These are phyloP conservation scores for Heliconius hermathena DNA, from an alignment of 1,140 invertebrate genomes.

Conservation along the genomic window DNA sequence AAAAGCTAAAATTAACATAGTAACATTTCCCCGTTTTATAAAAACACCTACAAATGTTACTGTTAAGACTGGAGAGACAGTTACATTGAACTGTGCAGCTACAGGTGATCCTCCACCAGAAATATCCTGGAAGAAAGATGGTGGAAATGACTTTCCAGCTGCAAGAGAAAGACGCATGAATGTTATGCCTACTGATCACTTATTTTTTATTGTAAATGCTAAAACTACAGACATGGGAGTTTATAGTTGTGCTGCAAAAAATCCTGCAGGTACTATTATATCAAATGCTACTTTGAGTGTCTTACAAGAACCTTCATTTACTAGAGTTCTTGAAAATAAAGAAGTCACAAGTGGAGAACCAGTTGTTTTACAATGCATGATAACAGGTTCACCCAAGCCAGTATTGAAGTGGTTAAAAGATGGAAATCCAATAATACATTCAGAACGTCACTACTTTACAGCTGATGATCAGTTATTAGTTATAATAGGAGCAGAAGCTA, in stretches of 20 bases:
- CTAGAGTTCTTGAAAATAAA: conserved; percentile 92
- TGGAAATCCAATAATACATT: conserved; percentile 86
- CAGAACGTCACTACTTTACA: conserved; percentile 91
- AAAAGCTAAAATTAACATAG: conserved; percentile 92
- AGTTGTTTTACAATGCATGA: conserved; percentile 93
- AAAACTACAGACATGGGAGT: conserved; percentile 93
- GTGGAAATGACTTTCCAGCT: conserved; percentile 97
- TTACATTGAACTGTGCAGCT: conserved; percentile 94
- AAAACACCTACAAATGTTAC: conserved; percentile 93
- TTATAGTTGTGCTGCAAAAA: conserved; percentile 96
- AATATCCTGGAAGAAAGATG: conserved; percentile 96
- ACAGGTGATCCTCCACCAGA: conserved; percentile 93
- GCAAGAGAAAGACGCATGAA: conserved; percentile 96
- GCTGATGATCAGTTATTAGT: conserved; percentile 93
- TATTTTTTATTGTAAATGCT: conserved; percentile 95
- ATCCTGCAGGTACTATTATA: conserved; percentile 92
- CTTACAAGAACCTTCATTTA: conserved; percentile 92
- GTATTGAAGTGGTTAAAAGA: conserved; percentile 95
- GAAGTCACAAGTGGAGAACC: conserved; percentile 89
- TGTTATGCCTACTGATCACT: conserved; percentile 94
- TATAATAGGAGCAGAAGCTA: conserved; percentile 89
- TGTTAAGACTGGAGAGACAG: conserved; percentile 92
- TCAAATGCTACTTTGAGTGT: conserved; percentile 95
- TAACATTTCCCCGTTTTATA: conserved; percentile 93
- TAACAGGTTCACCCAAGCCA: conserved; percentile 92